A percentile compares a stretch with the other conserved stretches of the same genome.
Conservation (phyloP, 2,888 invertebrate species). For the Tridacna crocea region DNA sequence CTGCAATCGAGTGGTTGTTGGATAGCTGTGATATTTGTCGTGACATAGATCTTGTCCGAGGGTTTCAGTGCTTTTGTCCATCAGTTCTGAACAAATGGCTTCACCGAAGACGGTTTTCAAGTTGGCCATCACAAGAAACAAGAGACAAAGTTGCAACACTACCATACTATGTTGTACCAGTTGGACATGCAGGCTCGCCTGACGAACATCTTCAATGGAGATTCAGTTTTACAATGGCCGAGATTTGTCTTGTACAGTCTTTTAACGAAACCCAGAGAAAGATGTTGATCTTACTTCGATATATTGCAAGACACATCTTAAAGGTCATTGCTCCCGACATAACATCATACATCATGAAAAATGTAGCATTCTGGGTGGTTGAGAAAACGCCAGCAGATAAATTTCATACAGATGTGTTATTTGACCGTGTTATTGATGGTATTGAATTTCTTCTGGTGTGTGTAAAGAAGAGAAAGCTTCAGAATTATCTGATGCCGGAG, state of each 20-base stretch:
- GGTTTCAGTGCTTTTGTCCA: conserved; percentile 13
- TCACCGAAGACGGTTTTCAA: neutral
- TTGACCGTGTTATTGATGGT: conserved; percentile 17
- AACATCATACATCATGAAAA: conserved; percentile 43
- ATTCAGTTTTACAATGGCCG: conserved; percentile 34
- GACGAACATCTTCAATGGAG: conserved; percentile 37
- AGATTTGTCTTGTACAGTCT: conserved; percentile 29
- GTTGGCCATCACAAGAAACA: conserved; percentile 9
- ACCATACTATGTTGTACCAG: conserved; percentile 21
- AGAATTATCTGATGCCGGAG: conserved; percentile 32
- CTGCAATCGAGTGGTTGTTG: neutral
- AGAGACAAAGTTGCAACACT: neutral
- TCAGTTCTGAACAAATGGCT: conserved; percentile 1
- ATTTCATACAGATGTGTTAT: conserved; percentile 19
- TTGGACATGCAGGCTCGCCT: conserved; percentile 13
- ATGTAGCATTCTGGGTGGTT: conserved; percentile 39
- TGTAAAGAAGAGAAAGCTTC: conserved; percentile 16
- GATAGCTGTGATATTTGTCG: neutral
- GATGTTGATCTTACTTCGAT: conserved; percentile 28
- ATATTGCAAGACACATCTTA: conserved; percentile 30
- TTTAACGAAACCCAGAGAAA: conserved; percentile 40
- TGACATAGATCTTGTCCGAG: conserved; percentile 9
- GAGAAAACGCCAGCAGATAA: conserved; percentile 24
- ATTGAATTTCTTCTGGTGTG: conserved; percentile 8
- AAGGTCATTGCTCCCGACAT: conserved; percentile 11